Percentiles rank a stretch among this genome's conserved stretches.
phyloP scores from a whole-genome alignment of 2,797 vertebrate genomes.

The Novumbra hubbsi region DNA sequence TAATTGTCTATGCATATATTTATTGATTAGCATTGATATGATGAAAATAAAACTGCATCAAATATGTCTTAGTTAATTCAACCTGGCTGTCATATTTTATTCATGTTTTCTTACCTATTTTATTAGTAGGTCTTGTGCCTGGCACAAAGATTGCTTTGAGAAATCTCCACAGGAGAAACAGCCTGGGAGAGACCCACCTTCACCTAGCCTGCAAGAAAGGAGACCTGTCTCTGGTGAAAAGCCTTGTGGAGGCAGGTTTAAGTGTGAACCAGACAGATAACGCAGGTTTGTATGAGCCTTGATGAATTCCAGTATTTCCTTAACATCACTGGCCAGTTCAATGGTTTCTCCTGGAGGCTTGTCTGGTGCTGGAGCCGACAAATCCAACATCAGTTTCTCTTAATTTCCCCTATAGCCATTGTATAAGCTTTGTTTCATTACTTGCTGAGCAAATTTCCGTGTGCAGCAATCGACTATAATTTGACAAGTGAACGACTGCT shows the following conservation, averaged over 20 bases:
- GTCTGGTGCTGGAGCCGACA: too few relatives aligned
- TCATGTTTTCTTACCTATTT: background rate
- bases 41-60: background rate
- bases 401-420: too few relatives aligned
- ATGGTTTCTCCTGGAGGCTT: too few relatives aligned
- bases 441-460: too few relatives aligned
- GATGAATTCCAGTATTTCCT: too few relatives aligned
- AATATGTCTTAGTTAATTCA: background rate
- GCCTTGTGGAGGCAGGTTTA: conserved; percentile 75
- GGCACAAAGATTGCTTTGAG: background rate
- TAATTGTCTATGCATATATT: background rate
- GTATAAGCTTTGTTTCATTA: too few relatives aligned
- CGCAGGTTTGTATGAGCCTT: conserved; percentile 72
- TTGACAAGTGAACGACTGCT: background rate
- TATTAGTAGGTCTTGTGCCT: conserved; percentile 14
- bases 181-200: conserved; percentile 73
- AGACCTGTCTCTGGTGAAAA: conserved; percentile 69
- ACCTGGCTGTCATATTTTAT: background rate
- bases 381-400: too few relatives aligned
- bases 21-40: background rate
- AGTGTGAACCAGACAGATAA: conserved; percentile 77
- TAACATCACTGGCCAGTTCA: too few relatives aligned
- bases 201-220: conserved; percentile 75
- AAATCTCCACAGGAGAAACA: conserved; percentile 59
- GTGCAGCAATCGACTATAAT: too few relatives aligned